phyloP scores from a whole-genome alignment of 2,113 vertebrate species.

The Apaloderma vittatum region DNA sequence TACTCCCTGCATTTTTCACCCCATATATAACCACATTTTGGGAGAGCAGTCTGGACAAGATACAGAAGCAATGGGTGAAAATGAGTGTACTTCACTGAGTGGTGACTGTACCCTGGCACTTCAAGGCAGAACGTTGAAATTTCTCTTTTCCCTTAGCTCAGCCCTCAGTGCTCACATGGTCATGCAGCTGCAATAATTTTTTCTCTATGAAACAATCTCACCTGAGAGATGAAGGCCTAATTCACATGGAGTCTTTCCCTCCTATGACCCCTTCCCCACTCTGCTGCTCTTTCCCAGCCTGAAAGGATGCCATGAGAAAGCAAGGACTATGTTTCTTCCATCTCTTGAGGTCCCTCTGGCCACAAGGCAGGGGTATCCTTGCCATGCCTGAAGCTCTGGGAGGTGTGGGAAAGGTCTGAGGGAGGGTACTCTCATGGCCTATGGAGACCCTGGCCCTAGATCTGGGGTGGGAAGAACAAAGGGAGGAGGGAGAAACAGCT shows the following conservation, averaged over 20 bases:
- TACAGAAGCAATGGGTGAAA: not conserved
- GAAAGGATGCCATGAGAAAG: not conserved
- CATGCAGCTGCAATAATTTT: not conserved
- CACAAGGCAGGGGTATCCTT: not conserved
- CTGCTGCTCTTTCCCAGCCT: not conserved
- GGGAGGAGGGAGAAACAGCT: not conserved
- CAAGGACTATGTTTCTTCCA: not conserved
- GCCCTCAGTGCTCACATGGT: not conserved
- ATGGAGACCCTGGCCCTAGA: not conserved
- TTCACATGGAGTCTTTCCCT: not conserved
- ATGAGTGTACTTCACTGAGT: not conserved
- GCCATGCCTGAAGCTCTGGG: not conserved
- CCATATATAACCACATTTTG: fast-evolving
- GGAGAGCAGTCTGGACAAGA: not conserved
- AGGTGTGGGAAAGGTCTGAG: fast-evolving
- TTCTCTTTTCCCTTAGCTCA: not conserved
- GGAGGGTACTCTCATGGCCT: not conserved
- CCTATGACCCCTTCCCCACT: not conserved
- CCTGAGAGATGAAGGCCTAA: not conserved
- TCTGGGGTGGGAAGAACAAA: not conserved
- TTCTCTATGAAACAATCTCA: fast-evolving
- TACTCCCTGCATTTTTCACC: not conserved
- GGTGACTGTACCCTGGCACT: fast-evolving
- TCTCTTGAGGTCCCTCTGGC: not conserved
- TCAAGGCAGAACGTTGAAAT: not conserved